Conservation (phyloP, 2,797 vertebrate genomes). For the Vultur gryphus region DNA sequence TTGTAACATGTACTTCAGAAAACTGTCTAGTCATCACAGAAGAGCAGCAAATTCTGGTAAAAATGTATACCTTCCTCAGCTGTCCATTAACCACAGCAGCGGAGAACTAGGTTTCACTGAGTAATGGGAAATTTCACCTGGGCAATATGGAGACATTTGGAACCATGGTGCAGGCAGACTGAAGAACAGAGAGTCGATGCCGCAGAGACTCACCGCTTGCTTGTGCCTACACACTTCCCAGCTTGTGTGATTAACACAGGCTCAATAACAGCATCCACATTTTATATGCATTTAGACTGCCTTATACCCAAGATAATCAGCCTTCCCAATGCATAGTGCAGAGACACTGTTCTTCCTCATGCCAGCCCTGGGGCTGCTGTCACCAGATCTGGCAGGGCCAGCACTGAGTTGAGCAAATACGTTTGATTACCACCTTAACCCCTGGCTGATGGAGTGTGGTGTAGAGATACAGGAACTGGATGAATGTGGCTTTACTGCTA, state of each 20-base stretch:
- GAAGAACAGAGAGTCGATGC: not conserved
- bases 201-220: rapidly evolving
- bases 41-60: not conserved
- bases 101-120: not conserved
- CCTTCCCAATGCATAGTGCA: not conserved
- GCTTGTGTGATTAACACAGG: not conserved
- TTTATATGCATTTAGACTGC: not conserved
- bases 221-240: not conserved
- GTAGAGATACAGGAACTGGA: not conserved
- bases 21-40: not conserved
- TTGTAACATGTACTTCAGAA: not conserved
- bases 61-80: not conserved
- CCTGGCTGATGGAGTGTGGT: not conserved
- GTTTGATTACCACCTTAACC: not conserved
- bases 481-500: not conserved
- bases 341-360: not conserved
- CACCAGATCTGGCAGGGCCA: not conserved
- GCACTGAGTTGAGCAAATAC: not conserved
- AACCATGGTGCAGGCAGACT: not conserved
- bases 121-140: not conserved
- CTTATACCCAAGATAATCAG: not conserved
- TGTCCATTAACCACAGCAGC: not conserved
- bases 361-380: not conserved
- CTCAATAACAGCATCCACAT: not conserved
- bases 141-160: rapidly evolving